These are phyloP conservation scores for Pyrrhia umbra DNA, from an alignment of 2,888 invertebrate genomes.

Conservation along the genomic window DNA sequence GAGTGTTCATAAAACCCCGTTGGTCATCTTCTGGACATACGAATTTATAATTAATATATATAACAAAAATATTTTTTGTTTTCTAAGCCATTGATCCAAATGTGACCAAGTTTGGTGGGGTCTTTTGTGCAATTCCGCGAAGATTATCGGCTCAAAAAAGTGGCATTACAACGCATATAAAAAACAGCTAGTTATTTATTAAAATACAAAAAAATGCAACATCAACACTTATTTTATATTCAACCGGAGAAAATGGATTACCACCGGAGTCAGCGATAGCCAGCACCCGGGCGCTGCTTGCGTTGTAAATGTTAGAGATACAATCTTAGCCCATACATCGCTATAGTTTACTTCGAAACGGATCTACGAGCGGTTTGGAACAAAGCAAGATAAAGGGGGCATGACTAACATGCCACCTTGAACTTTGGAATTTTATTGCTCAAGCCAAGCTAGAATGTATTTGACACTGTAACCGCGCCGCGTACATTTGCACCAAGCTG, in stretches of 20 bases:
- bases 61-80: too few species aligned
- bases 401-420: constrained; percentile 66
- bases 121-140: too few species aligned
- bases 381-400: constrained; percentile 57
- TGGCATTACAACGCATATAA: too few species aligned
- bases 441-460: constrained; percentile 53
- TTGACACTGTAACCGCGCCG: constrained; percentile 40
- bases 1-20: too few species aligned
- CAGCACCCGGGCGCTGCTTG: constrained; percentile 35
- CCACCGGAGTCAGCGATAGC: constrained; percentile 42
- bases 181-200: background rate
- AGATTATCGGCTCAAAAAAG: too few species aligned
- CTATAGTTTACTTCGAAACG: constrained; percentile 53
- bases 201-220: constrained; percentile 25
- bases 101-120: too few species aligned
- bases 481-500: constrained; percentile 32
- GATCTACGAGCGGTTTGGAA: constrained; percentile 53
- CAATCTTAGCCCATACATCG: constrained; percentile 50
- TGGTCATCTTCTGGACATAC: too few species aligned
- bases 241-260: constrained; percentile 47
- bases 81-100: too few species aligned
- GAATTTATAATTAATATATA: too few species aligned
- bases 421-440: constrained; percentile 63
- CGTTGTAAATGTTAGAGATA: constrained; percentile 45
- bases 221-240: constrained; percentile 29